Evolutionary conservation across 2,888 invertebrate genomes (phyloP).

Genomic region (Ectemnius lituratus): DNA sequence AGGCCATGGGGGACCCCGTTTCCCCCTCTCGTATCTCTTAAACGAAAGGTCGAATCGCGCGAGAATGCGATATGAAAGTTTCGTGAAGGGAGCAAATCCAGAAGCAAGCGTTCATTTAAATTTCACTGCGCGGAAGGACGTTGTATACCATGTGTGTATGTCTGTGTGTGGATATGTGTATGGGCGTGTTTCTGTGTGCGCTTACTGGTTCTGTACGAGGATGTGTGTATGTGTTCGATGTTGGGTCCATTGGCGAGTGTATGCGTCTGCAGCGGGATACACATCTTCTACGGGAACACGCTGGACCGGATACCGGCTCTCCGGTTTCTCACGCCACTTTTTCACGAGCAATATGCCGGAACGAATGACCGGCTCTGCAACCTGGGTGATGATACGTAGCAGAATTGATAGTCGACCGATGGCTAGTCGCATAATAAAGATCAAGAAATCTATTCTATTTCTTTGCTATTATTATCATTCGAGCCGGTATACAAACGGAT

Average conservation of each 20-base stretch:
- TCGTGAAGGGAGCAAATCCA: slow-evolving; percentile 59
- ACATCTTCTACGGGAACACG: slow-evolving; percentile 8
- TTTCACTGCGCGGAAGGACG: slow-evolving; percentile 57
- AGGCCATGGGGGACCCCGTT: slow-evolving; percentile 50
- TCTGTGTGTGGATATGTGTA: background rate
- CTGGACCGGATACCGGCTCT: slow-evolving; percentile 17
- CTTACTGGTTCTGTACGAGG: background rate
- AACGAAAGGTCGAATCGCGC: slow-evolving; percentile 61
- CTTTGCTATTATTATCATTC: no score
- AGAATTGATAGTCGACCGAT: no score
- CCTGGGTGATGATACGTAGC: no score
- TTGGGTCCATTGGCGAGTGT: background rate
- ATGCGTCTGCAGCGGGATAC: background rate
- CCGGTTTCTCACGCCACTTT: slow-evolving; percentile 15
- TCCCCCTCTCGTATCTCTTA: slow-evolving; percentile 34
- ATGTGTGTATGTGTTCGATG: background rate
- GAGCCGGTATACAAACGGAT: no score
- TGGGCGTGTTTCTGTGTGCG: no score
- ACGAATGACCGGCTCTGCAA: no score
- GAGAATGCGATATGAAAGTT: slow-evolving; percentile 66
- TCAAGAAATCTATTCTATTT: no score
- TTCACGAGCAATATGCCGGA: slow-evolving; percentile 1
- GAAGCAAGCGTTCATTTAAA: slow-evolving; percentile 50
- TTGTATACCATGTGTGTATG: slow-evolving; percentile 6
- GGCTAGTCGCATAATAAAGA: no score